Conservation (phyloP, 1,140 invertebrate genomes). For the Euura saliciscinereae region DNA sequence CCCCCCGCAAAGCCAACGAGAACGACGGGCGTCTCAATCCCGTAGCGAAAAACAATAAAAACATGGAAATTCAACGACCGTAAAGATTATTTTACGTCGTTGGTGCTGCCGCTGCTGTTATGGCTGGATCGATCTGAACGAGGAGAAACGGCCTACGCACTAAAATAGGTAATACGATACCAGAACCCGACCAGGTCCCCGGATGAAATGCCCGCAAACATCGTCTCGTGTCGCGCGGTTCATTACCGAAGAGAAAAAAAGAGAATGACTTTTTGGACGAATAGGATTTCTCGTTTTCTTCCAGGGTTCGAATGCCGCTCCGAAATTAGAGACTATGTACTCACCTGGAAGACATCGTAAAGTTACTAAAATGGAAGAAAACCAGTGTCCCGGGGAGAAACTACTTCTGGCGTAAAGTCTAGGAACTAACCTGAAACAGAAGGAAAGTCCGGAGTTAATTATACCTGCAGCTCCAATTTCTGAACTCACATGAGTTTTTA, state of each 20-base stretch:
- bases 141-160: background rate
- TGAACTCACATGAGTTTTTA: too few species aligned
- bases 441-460: background rate
- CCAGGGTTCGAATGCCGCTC: too few species aligned
- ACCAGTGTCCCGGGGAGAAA: too few species aligned
- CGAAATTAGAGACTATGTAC: too few species aligned
- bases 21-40: background rate
- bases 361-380: background rate
- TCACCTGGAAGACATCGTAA: background rate
- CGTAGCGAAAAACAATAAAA: slow-evolving; percentile 5
- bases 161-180: background rate
- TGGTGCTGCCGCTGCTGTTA: background rate
- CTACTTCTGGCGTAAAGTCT: too few species aligned
- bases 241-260: background rate
- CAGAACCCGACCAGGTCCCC: background rate
- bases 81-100: background rate
- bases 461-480: background rate
- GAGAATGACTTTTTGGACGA: background rate
- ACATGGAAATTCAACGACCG: slow-evolving; percentile 4
- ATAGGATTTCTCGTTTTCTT: too few species aligned
- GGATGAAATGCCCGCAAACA: background rate
- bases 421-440: background rate
- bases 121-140: background rate
- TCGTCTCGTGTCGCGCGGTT: background rate
- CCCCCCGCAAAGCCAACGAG: background rate